Base-by-base conservation (phyloP, 2,113 vertebrate species). In the Apistogramma diplotaenia region DNA sequence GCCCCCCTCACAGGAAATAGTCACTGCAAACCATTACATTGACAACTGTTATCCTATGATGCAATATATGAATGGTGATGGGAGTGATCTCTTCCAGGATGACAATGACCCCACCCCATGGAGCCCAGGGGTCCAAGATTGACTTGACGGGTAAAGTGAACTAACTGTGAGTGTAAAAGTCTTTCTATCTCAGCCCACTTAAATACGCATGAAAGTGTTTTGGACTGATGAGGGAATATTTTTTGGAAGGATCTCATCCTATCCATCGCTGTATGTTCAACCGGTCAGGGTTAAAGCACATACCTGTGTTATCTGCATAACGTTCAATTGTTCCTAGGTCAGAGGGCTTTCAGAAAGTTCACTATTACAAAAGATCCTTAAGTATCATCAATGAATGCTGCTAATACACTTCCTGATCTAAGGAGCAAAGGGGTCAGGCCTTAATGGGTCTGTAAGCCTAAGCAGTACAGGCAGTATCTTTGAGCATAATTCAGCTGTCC, bases 401-500 rank as follows among this genome's bases (percentile, higher is more conserved):
- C 49, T 29, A 67, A 56, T 54, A 49, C 43, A 79, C 35, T 58
- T 82, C 13, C 54, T 59, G 53, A 79, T 40, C 40, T n/a, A 16
- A 74, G 70, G 33, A 86, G 60, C 29, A 67, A 46, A 4, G 11
- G 35, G 78, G 43, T 84, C 67, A 82, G 43, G 29, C 55, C 57
- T 61, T 56, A 70, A 85, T 56, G 65, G 49, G 37, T 81, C 31
- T 85, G 71, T 25, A 53, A 40, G 51, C 56, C 59, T 72, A 31
- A 85, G 65, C 53, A 57, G 81, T 76, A 51, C 67, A 6, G 29
- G 58, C 76, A 74, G 61, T 58, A n/a, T 85, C 59, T 84, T n/a
- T 88, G 35, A 62, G 57, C 15, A 46, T 74, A 75, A 49, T 65
- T 88, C 75, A 82, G 58, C 62, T 8, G 5, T 65, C 70, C 51